Percentiles rank a stretch among this genome's conserved stretches.
phyloP scores from a whole-genome alignment of 2,888 invertebrate genomes.

The Stenichneumon culpator region DNA sequence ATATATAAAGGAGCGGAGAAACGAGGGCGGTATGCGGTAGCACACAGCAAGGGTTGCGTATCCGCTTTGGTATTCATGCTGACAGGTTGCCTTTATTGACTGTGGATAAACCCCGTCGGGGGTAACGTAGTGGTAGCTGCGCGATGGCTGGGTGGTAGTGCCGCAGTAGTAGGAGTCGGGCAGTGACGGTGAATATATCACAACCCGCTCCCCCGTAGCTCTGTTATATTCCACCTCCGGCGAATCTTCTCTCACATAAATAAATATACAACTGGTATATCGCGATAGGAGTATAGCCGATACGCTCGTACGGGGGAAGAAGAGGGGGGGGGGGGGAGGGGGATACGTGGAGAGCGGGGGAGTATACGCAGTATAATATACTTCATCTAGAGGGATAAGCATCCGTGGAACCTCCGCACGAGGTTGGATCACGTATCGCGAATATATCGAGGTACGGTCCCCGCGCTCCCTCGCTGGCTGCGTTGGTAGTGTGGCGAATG shows the following conservation, averaged over 20 bases:
- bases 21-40: slow-evolving; percentile 19
- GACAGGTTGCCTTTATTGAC: slow-evolving; percentile 83
- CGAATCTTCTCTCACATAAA: slow-evolving; percentile 41
- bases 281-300: slow-evolving; percentile 22
- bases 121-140: slow-evolving; percentile 53
- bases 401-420: slow-evolving; percentile 46
- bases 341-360: too few species aligned
- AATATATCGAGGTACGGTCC: slow-evolving; percentile 49
- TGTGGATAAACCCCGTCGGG: slow-evolving; percentile 79
- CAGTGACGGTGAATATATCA: slow-evolving; percentile 29
- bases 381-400: slow-evolving; percentile 62
- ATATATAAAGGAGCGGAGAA: slow-evolving; percentile 36
- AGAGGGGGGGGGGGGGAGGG: background rate
- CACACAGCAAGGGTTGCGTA: slow-evolving; percentile 63
- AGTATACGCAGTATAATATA: slow-evolving; percentile 31
- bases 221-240: slow-evolving; percentile 38
- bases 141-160: slow-evolving; percentile 8
- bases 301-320: slow-evolving; percentile 9
- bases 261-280: slow-evolving; percentile 47
- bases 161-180: slow-evolving; percentile 22
- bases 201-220: background rate
- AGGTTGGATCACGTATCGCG: slow-evolving; percentile 57
- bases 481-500: slow-evolving; percentile 10
- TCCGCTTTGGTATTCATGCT: slow-evolving; percentile 82
- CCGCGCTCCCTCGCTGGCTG: slow-evolving; percentile 2